These are phyloP conservation scores for Sisyra terminalis DNA, from an alignment of 2,888 invertebrate genomes.

Conservation along the genomic window DNA sequence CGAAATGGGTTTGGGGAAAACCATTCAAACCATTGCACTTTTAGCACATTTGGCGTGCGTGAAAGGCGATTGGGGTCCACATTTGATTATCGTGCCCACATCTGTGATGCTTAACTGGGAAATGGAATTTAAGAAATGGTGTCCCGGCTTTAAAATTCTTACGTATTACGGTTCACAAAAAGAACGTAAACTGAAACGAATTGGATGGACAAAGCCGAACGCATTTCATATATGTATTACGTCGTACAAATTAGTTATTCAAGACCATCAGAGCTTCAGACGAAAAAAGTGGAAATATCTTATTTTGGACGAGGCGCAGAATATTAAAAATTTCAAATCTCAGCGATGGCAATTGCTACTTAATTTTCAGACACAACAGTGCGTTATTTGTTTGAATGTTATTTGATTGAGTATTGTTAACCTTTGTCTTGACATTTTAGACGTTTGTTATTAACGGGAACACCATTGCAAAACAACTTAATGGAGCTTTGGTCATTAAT, in stretches of 20 bases:
- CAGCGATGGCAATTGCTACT: constrained; percentile 95
- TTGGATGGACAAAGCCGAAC: constrained; percentile 96
- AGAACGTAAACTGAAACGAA: constrained; percentile 79
- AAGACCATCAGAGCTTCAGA: constrained; percentile 95
- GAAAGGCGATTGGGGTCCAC: constrained; percentile 93
- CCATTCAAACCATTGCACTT: constrained; percentile 91
- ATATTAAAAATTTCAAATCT: constrained; percentile 98
- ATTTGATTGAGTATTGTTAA: not conserved
- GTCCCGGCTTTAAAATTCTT: constrained; percentile 95
- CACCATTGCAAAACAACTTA: constrained; percentile 88
- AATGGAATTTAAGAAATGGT: constrained; percentile 99
- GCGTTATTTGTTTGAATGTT: constrained; percentile 22
- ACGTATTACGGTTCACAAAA: constrained; percentile 96
- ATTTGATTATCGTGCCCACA: constrained; percentile 96
- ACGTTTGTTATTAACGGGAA: constrained; percentile 81
- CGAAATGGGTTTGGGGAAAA: constrained; percentile 96
- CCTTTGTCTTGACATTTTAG: constrained; percentile 26
- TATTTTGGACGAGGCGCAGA: constrained; percentile 96
- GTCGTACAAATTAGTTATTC: constrained; percentile 93
- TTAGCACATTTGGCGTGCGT: constrained; percentile 89
- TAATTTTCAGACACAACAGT: constrained; percentile 86
- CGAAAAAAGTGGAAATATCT: constrained; percentile 97
- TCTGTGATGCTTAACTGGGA: constrained; percentile 99
- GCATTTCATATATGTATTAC: constrained; percentile 98
- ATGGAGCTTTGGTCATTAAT: constrained; percentile 96